Conservation (phyloP, 1,140 invertebrate genomes). For the Heterodera schachtii region DNA sequence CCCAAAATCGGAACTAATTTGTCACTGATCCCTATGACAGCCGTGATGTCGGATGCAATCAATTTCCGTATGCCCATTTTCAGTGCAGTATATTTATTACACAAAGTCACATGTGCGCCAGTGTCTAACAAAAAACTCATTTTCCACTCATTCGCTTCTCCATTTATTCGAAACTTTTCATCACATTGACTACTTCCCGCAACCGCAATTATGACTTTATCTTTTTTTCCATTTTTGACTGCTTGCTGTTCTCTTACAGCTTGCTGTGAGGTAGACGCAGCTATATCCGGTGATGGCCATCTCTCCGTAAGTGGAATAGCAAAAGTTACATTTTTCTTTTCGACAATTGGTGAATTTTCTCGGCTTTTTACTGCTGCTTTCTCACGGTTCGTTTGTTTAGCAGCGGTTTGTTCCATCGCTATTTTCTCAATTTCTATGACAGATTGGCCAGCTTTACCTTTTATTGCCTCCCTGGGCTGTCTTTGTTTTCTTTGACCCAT, state of each 20-base stretch:
- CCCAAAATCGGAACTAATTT: constrained; percentile 5
- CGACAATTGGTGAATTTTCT: neutral
- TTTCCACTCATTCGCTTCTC: neutral
- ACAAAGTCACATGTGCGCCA: neutral
- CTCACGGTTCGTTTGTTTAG: neutral
- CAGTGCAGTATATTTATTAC: neutral
- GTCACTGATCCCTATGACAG: neutral
- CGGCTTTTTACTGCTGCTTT: neutral
- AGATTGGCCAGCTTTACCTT: too few relatives aligned
- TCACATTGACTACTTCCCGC: neutral
- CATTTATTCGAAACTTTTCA: neutral
- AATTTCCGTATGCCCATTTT: neutral
- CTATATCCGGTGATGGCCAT: neutral
- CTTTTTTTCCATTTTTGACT: too few relatives aligned
- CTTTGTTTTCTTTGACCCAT: too few relatives aligned
- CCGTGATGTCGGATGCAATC: too few relatives aligned
- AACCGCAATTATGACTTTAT: too few relatives aligned
- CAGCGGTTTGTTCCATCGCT: too few relatives aligned
- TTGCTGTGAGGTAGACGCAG: too few relatives aligned
- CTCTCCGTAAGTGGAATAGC: neutral
- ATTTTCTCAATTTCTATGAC: neutral
- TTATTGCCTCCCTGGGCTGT: too few relatives aligned
- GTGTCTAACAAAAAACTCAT: constrained; percentile 1
- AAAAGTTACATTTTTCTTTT: neutral
- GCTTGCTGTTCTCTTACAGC: neutral